Evolutionary conservation across 2,113 vertebrate genomes (phyloP).

Genomic region (Limanda limanda): DNA sequence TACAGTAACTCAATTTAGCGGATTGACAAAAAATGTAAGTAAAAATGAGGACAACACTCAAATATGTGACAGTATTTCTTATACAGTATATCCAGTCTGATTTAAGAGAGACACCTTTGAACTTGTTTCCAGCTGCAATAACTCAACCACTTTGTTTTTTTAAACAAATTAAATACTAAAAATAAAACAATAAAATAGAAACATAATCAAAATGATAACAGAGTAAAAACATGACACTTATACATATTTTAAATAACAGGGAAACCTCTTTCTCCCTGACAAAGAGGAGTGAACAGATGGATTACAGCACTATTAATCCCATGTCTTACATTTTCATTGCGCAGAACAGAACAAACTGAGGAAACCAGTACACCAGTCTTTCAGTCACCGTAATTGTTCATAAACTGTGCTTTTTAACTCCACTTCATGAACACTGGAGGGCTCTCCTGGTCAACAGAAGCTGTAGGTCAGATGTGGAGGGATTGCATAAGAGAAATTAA

Average conservation of each 20-base stretch:
- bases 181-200: neutral
- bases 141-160: neutral
- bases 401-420: slow-evolving; percentile 25
- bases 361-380: neutral
- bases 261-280: neutral
- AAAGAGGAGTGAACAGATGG: neutral
- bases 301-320: neutral
- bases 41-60: neutral
- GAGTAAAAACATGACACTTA: slow-evolving; percentile 6
- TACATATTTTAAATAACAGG: slow-evolving; percentile 21
- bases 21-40: slow-evolving; percentile 31
- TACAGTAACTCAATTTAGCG: neutral
- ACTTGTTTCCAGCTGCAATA: neutral
- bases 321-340: slow-evolving; percentile 1
- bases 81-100: neutral
- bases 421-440: slow-evolving; percentile 56
- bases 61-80: neutral
- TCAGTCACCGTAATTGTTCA: slow-evolving; percentile 24
- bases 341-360: slow-evolving; percentile 5
- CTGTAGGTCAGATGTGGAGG: slow-evolving; percentile 12
- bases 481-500: slow-evolving; percentile 41
- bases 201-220: neutral
- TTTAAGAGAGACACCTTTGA: neutral
- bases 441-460: slow-evolving; percentile 38
- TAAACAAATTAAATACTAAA: neutral